Percentiles rank a stretch among this genome's conserved stretches.
phyloP scores from a whole-genome alignment of 2,113 vertebrate genomes.

The Eolophus roseicapilla region DNA sequence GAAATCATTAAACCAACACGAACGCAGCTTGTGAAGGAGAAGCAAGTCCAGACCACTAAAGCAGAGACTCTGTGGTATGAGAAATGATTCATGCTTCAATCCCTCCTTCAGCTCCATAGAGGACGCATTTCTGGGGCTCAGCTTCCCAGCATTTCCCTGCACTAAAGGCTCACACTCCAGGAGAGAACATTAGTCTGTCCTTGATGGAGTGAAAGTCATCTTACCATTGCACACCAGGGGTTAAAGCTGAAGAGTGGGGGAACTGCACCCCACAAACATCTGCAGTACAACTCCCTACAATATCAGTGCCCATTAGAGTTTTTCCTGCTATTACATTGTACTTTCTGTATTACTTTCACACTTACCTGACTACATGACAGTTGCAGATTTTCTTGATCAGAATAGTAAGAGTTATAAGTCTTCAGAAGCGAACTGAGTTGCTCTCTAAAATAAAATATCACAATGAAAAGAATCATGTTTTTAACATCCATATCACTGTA shows the following conservation, averaged over 20 bases:
- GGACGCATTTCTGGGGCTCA: fast-evolving
- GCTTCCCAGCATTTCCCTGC: fast-evolving
- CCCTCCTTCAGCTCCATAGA: not conserved
- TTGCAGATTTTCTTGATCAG: slow-evolving; percentile 76
- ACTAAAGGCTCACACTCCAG: fast-evolving
- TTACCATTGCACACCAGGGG: too few relatives aligned
- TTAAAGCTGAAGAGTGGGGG: not conserved
- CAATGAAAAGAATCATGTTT: not conserved
- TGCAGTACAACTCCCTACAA: not conserved
- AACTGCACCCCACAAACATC: too few relatives aligned
- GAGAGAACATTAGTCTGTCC: too few relatives aligned
- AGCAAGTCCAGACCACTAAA: not conserved
- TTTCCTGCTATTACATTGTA: not conserved
- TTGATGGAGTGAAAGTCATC: too few relatives aligned
- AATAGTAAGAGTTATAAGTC: slow-evolving; percentile 78
- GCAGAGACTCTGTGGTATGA: too few relatives aligned
- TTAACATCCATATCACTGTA: not conserved
- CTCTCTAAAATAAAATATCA: slow-evolving; percentile 58
- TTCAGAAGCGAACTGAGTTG: slow-evolving; percentile 74
- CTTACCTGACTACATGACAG: slow-evolving; percentile 72
- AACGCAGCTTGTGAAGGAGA: not conserved
- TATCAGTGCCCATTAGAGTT: fast-evolving
- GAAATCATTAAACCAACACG: not conserved
- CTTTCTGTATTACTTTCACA: not conserved
- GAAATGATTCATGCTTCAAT: not conserved